Evolutionary conservation across 2,113 vertebrate species (phyloP), one percentile per base, ranked within the genome.

Genomic region (Oncorhynchus mykiss): DNA sequence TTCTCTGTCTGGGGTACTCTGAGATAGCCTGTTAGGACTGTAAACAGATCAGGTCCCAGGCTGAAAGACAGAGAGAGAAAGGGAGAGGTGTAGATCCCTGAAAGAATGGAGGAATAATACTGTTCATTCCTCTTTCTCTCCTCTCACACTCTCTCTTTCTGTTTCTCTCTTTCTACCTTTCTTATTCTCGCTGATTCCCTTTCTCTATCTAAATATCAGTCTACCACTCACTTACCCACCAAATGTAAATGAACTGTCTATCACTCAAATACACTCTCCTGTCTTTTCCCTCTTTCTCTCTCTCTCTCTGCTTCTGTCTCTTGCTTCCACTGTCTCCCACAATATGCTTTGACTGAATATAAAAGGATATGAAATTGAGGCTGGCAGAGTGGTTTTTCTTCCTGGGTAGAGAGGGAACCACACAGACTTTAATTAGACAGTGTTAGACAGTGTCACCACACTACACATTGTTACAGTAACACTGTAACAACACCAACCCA

Each of bases 21-120:
- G 39, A 39, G 39, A 39, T 2, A 11, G 8, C 9, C 39, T 83
- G 73, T 51, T 20, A 24, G 39, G 29, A 20, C 20, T 45, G 57
- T 59, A 51, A 59, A 70, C 57, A 54, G 72, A 39, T 73, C 70
- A 87, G 81, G 83, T 84, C 81, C 68, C 78, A 80, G 84, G 82
- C 84, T 78, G 83, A 83, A 90, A 81, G 80, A 77, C 67, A 80
- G 77, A 88, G 75, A 60, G 80, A 74, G 84, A 80, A 45, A 45
- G 34, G 8, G 34, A 39, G 34, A 39, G 34, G 34, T 82, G 73
- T 82, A 80, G 75, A 89, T 91, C 87, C 88, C 83, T 72, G 66
- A n/a, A 51, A 84, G 86, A 86, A 85, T 85, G 85, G 87, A 90
- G 85, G 86, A 88, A 90, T 88, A 88, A 90, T 90, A 90, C 82